Percentiles rank a stretch among this genome's conserved stretches.
Conservation (phyloP, 2,797 vertebrate species). For the Buceros bicornis region DNA sequence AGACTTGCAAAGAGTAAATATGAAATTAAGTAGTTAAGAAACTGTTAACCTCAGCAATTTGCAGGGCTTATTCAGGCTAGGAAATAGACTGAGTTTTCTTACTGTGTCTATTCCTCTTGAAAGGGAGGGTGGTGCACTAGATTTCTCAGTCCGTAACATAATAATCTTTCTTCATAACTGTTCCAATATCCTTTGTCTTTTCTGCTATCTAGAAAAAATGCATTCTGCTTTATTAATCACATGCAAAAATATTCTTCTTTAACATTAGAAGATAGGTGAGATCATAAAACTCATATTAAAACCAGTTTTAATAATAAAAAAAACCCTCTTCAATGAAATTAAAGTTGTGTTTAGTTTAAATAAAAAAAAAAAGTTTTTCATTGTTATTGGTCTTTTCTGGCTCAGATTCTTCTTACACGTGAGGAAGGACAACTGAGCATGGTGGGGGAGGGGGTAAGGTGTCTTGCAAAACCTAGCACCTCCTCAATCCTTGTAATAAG, state of each 20-base stretch:
- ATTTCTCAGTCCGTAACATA: constrained; percentile 34
- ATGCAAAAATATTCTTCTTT: not conserved
- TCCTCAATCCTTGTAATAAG: not conserved
- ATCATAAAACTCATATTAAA: not conserved
- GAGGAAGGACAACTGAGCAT: not conserved
- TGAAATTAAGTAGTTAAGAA: constrained; percentile 57
- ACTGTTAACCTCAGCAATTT: constrained; percentile 70
- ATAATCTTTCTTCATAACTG: constrained; percentile 14
- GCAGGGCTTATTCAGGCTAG: constrained; percentile 56
- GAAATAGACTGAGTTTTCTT: constrained; percentile 51
- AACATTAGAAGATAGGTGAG: not conserved
- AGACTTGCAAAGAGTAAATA: constrained; percentile 56
- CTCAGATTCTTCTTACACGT: not conserved
- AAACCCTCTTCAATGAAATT: not conserved
- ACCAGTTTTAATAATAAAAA: not conserved
- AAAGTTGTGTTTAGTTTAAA: not conserved
- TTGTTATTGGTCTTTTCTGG: not conserved
- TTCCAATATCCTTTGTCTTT: not conserved
- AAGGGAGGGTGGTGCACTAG: not conserved
- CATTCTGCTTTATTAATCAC: not conserved
- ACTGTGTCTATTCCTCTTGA: not conserved
- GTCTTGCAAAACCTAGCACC: not conserved
- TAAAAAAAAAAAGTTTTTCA: not conserved
- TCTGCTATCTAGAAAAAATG: not conserved
- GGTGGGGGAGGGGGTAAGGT: rapidly evolving